Base-by-base conservation (phyloP, 2,113 vertebrate species). In the Istiophorus platypterus region DNA sequence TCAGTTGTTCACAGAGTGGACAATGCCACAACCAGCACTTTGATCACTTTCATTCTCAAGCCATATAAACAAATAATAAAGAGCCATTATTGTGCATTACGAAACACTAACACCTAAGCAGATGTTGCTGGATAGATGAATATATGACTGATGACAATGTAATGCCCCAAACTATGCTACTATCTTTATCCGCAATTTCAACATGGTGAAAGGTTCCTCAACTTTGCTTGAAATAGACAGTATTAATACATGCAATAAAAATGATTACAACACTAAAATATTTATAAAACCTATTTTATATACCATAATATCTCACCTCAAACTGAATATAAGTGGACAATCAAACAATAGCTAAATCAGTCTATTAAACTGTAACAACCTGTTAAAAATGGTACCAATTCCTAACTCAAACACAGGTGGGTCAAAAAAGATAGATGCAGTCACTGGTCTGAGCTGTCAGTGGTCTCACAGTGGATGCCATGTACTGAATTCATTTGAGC, bases 61-160 rank as follows among this genome's bases (percentile, higher is more conserved):
- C 42, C 26, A 41, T 72, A 72, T 41, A 31, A 20, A 1, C 4
- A 24, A 42, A 67, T 24, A 6, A 9, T 49, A 22, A 70, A 49
- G 26, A 83, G 61, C 4, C 11, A 22, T 51, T 49, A 42, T 42
- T 27, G 29, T 34, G 41, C 71, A 70, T 76, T 15, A 45, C 17
- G 17, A 54, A 11, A 49, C 24, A 67, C 37, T 29, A 57, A 37
- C 54, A 69, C 63, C 68, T 85, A 24, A 51, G 15, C 78, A 85
- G 78, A 64, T 62, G 54, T 42, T 73, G 62, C 31, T 72, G 68
- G 67, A 81, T 76, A n/a, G n/a, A n/a, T 54, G 34, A 45, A 69
- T 37, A 7, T 31, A 42, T 52, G 37, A 20, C 3, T 42, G 14
- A 20, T 59, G 20, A 47, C 2, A n/a, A 52, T 41, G 64, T 22